phyloP scores from a whole-genome alignment of 2,113 vertebrate species.

The Lontra canadensis region DNA sequence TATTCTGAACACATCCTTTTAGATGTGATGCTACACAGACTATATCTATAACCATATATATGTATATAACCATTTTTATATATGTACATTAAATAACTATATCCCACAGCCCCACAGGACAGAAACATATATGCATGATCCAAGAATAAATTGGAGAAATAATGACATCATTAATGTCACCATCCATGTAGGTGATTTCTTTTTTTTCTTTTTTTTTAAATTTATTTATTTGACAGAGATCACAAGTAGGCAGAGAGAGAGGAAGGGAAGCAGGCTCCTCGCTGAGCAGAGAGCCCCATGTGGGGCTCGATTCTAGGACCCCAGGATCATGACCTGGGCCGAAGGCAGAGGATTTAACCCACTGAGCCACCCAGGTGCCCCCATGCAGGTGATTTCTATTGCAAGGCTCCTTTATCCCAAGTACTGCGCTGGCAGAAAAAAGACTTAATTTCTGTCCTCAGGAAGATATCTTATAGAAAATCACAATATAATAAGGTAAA shows the following conservation, averaged over 20 bases:
- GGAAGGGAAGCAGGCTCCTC: too few species aligned
- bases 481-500: not conserved
- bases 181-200: not conserved
- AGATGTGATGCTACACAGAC: not conserved
- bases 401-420: not conserved
- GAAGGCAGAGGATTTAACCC: too few species aligned
- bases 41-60: not conserved
- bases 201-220: too few species aligned
- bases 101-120: not conserved
- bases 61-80: not conserved
- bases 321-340: too few species aligned
- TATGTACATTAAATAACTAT: not conserved
- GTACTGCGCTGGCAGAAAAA: not conserved
- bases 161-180: not conserved
- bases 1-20: not conserved
- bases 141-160: not conserved
- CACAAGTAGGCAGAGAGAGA: too few species aligned
- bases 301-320: too few species aligned
- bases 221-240: too few species aligned
- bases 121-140: not conserved
- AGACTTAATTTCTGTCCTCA: not conserved
- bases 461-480: not conserved
- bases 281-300: too few species aligned
- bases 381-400: accelerated
- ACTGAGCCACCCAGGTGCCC: too few species aligned